Percentiles rank a stretch among this genome's conserved stretches.
phyloP scores from a whole-genome alignment of 2,888 invertebrate genomes.

The Limnephilus rhombicus region DNA sequence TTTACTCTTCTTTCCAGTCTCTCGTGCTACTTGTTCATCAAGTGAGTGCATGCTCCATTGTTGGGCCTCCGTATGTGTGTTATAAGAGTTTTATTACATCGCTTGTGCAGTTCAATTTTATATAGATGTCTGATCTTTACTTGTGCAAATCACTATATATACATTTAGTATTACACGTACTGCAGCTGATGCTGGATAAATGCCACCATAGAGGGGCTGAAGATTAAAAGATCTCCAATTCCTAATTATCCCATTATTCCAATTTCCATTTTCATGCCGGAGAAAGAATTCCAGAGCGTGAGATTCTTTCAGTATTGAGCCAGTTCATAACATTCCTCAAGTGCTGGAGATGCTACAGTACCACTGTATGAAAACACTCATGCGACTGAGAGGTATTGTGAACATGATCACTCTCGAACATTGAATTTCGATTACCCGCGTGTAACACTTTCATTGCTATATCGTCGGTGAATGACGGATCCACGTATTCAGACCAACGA shows the following conservation, averaged over 20 bases:
- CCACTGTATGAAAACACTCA: not conserved
- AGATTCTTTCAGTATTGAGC: not conserved
- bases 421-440: not conserved
- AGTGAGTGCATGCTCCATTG: not conserved
- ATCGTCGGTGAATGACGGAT: not conserved
- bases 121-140: not conserved
- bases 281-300: not conserved
- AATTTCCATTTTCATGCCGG: not conserved
- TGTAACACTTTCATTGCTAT: not conserved
- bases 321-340: not conserved
- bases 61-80: not conserved
- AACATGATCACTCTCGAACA: not conserved
- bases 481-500: slow-evolving; percentile 47
- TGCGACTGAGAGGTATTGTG: not conserved
- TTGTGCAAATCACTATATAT: not conserved
- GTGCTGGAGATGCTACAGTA: not conserved
- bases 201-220: not conserved
- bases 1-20: not conserved
- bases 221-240: not conserved
- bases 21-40: not conserved
- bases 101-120: too few species aligned
- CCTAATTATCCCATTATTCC: not conserved
- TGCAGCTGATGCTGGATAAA: not conserved
- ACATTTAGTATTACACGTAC: not conserved
- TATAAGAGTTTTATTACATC: not conserved